These are phyloP conservation scores for Bovichtus variegatus DNA, from an alignment of 2,797 vertebrate genomes.

Conservation along the genomic window DNA sequence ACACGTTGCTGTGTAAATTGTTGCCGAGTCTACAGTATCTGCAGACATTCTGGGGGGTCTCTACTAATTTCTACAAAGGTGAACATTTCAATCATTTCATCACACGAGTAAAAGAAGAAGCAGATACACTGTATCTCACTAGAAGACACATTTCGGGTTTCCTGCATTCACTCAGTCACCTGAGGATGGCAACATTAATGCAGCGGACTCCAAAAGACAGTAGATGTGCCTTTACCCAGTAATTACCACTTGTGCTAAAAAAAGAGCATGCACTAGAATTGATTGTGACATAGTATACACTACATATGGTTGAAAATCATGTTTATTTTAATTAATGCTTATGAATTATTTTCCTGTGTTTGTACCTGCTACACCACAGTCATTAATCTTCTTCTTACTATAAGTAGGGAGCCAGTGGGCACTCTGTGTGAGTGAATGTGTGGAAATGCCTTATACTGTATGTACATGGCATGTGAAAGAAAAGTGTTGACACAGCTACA, in stretches of 20 bases:
- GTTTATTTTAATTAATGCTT: too few species aligned
- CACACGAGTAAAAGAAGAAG: background rate
- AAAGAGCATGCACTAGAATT: background rate
- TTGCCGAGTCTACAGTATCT: background rate
- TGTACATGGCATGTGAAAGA: too few species aligned
- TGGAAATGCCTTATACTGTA: background rate
- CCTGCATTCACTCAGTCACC: background rate
- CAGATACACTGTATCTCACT: background rate
- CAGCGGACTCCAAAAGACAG: background rate
- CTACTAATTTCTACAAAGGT: background rate
- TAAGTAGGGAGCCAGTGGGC: background rate
- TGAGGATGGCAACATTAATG: background rate
- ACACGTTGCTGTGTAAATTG: background rate
- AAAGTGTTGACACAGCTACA: background rate
- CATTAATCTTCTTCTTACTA: conserved; percentile 33
- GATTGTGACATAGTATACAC: conserved; percentile 6
- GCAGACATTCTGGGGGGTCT: background rate
- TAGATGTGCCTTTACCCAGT: background rate
- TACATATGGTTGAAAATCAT: conserved; percentile 2
- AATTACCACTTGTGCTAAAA: background rate
- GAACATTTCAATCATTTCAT: background rate
- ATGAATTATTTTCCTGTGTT: conserved; percentile 15
- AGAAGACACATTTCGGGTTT: background rate
- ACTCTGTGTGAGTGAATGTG: background rate
- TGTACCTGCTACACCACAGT: background rate